phyloP scores from a whole-genome alignment of 2,888 invertebrate species.

The Eilema griseolum region DNA sequence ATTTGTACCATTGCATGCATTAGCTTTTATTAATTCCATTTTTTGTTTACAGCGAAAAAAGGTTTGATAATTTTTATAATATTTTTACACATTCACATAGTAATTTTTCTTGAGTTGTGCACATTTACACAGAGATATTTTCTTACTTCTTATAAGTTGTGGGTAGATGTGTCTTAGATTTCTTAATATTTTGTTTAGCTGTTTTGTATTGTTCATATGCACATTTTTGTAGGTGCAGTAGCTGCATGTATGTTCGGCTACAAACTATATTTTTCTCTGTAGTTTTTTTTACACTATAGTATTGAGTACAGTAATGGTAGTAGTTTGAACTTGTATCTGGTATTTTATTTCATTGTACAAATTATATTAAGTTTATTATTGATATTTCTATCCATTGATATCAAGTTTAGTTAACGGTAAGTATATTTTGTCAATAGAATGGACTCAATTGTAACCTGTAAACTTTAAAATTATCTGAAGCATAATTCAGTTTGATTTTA shows the following conservation, averaged over 20 bases:
- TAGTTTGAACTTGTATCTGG: not conserved
- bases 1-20: slow-evolving; percentile 40
- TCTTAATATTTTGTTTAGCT: slow-evolving; percentile 9
- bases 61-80: slow-evolving; percentile 66
- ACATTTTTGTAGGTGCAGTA: slow-evolving; percentile 22
- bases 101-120: slow-evolving; percentile 6
- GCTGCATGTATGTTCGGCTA: not conserved
- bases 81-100: slow-evolving; percentile 31
- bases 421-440: not conserved
- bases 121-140: slow-evolving; percentile 5
- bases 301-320: not conserved
- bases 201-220: not conserved
- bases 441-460: too few relatives aligned
- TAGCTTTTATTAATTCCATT: slow-evolving; percentile 45
- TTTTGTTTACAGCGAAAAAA: slow-evolving; percentile 81
- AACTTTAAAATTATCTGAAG: too few relatives aligned
- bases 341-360: not conserved
- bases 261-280: not conserved
- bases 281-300: not conserved
- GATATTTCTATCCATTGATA: not conserved
- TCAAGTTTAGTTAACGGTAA: not conserved
- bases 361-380: not conserved
- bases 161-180: not conserved
- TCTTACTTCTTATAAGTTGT: not conserved
- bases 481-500: too few relatives aligned